Conservation (phyloP, 2,888 invertebrate genomes). For the Tholera decimalis region DNA sequence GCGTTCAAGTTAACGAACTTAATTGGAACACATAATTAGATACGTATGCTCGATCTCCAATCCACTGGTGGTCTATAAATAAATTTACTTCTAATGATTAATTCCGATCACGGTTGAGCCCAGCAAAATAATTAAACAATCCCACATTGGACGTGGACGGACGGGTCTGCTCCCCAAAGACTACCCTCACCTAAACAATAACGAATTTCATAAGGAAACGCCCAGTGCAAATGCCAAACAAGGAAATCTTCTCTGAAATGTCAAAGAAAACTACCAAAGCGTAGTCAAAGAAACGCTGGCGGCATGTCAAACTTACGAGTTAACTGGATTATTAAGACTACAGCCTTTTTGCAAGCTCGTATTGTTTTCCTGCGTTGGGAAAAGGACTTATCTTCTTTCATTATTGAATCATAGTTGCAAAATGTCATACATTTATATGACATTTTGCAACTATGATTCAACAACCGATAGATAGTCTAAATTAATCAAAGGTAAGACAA, state of each 20-base stretch:
- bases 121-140: constrained; percentile 89
- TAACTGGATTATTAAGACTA: constrained; percentile 48
- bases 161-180: constrained; percentile 77
- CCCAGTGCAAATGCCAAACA: constrained; percentile 68
- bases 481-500: constrained; percentile 37
- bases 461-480: constrained; percentile 12
- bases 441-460: no score
- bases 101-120: constrained; percentile 85
- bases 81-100: constrained; percentile 81
- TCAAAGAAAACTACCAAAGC: constrained; percentile 68
- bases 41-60: constrained; percentile 59
- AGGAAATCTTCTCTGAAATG: constrained; percentile 70
- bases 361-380: background rate
- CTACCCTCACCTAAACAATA: constrained; percentile 75
- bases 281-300: constrained; percentile 54
- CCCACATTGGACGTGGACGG: constrained; percentile 78
- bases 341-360: background rate
- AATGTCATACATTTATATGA: constrained; percentile 12
- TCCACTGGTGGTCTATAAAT: constrained; percentile 72
- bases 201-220: constrained; percentile 81
- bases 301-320: constrained; percentile 61
- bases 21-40: constrained; percentile 45
- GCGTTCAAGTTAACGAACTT: constrained; percentile 39
- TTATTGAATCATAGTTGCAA: background rate
- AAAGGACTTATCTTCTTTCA: background rate